Evolutionary conservation across 2,797 vertebrate species (phyloP), one percentile per base, ranked within the genome.

Genomic region (Trematomus bernacchii): DNA sequence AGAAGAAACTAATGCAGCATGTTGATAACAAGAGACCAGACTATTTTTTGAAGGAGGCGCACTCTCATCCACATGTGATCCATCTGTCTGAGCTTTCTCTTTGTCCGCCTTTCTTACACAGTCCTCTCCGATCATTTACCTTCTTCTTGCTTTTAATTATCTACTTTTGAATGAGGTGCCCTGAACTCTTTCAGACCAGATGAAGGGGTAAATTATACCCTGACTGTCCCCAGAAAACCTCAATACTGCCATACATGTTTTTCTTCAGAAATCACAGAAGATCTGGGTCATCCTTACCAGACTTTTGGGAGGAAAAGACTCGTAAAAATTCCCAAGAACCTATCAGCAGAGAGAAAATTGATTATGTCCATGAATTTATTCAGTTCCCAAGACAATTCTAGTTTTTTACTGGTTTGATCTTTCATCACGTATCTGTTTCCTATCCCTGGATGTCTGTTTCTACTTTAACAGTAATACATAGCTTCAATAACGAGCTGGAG

Each of bases 51-150:
- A 12, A 33, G 5, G 60, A 21, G 14, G 15, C 52, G 3, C 18
- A 6, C 30, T 55, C 51, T 78, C 23, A 8, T 83, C 51, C 66
- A 87, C 85, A 88, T 90, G 82, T 63, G 73, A 52, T 69, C 84
- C 82, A 84, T 87, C 68, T 86, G 80, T 71, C 19, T 16, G 63
- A 61, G 40, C 21, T 64, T 70, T 64, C 51, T 55, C 47, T 10
- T 14, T n/a, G 30, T 55, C 55, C 63, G 18, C 23, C 27, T 53
- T 64, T 52, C 64, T 15, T 23, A 30, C 18, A 52, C 21, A 1
- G 9, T 46, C 30, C 33, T 8, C 33, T 37, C 8, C 1, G 33
- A 2, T 58, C 52, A 27, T 72, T 62, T 23, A 7, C 21, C 46
- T 40, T 58, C 23, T 46, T 71, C 52, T 47, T 27, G 19, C 52